phyloP scores from a whole-genome alignment of 2,113 vertebrate species.

The Dromaius novaehollandiae region DNA sequence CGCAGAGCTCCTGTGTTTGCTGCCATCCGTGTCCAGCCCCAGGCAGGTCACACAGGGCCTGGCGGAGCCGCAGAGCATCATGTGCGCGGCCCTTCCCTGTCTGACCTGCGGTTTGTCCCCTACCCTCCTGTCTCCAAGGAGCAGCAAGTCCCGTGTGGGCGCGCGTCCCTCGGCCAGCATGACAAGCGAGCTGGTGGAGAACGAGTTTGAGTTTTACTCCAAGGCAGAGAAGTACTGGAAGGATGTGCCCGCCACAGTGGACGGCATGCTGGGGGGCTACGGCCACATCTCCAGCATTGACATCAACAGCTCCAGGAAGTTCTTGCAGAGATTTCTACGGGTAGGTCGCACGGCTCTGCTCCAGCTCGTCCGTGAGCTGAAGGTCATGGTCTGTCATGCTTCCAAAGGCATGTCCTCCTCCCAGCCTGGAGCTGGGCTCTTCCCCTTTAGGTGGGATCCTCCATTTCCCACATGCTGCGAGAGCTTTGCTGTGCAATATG shows the following conservation, averaged over 20 bases:
- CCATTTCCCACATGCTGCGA: rapidly evolving
- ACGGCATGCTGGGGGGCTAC: slow-evolving; percentile 96
- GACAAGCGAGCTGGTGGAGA: slow-evolving; percentile 83
- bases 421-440: not conserved
- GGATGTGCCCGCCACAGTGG: slow-evolving; percentile 88
- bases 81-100: rapidly evolving
- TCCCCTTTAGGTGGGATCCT: not conserved
- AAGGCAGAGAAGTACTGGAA: slow-evolving; percentile 96
- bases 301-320: slow-evolving; percentile 91
- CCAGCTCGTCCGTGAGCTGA: not conserved
- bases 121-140: not conserved
- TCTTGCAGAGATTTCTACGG: slow-evolving; percentile 89
- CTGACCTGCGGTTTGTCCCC: not conserved
- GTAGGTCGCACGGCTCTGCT: slow-evolving; percentile 74
- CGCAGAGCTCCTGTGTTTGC: not conserved
- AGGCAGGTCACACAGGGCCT: not conserved
- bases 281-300: slow-evolving; percentile 95
- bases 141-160: rapidly evolving
- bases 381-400: not conserved
- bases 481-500: not conserved
- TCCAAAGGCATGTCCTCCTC: not conserved
- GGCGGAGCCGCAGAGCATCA: no score
- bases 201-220: slow-evolving; percentile 88
- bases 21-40: not conserved
- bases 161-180: slow-evolving; percentile 31